Conservation (phyloP, 2,797 vertebrate genomes). For the Antrozous pallidus region DNA sequence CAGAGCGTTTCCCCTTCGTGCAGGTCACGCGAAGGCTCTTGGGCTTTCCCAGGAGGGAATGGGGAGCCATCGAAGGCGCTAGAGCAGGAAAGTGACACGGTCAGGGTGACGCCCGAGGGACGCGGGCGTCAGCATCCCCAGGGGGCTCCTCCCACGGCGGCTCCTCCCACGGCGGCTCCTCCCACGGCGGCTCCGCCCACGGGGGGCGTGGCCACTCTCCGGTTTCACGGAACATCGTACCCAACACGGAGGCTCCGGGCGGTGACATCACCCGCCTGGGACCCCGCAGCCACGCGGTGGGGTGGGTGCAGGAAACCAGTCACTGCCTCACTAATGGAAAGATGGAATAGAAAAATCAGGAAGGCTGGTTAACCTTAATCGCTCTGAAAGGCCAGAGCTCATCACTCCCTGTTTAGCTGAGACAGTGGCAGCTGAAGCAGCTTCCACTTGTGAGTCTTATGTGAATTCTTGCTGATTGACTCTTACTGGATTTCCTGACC, state of each 20-base stretch:
- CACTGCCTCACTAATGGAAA: too few species aligned
- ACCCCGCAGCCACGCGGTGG: background rate
- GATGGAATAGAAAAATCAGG: too few species aligned
- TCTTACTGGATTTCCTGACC: too few species aligned
- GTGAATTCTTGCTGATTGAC: too few species aligned
- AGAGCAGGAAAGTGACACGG: background rate
- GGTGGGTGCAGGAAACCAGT: too few species aligned
- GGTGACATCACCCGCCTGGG: too few species aligned
- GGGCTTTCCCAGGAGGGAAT: background rate
- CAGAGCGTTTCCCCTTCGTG: background rate
- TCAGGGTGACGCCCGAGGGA: background rate
- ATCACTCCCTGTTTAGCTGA: too few species aligned
- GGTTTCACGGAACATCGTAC: background rate
- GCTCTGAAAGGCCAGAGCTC: too few species aligned
- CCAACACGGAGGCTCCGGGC: background rate
- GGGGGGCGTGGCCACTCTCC: rapidly evolving
- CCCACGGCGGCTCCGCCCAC: rapidly evolving
- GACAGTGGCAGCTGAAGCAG: too few species aligned
- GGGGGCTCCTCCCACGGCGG: rapidly evolving
- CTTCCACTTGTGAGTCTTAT: too few species aligned
- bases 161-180: background rate
- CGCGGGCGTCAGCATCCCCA: rapidly evolving
- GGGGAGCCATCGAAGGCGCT: background rate
- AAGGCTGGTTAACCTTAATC: too few species aligned
- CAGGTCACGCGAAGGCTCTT: background rate